Conservation (phyloP, 2,888 invertebrate genomes). For the Erebia ligea region DNA sequence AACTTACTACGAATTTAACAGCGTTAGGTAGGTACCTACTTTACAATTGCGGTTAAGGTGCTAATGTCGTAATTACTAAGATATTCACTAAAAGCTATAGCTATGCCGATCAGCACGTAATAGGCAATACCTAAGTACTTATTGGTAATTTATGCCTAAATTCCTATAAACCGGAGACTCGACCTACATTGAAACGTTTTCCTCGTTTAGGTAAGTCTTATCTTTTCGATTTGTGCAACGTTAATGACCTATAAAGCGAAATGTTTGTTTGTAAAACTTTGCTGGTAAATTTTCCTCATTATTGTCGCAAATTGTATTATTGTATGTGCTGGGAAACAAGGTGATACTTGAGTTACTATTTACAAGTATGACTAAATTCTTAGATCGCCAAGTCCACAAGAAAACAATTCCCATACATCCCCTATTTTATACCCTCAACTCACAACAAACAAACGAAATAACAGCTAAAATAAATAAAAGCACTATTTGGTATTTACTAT, state of each 20-base stretch:
- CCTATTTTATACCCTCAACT: too few relatives aligned
- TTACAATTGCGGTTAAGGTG: background rate
- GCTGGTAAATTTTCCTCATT: constrained; percentile 33
- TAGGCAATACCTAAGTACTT: constrained; percentile 14
- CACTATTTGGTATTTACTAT: too few relatives aligned
- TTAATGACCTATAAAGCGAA: constrained; percentile 71
- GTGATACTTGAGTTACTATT: background rate
- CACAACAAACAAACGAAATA: too few relatives aligned
- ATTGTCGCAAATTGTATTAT: constrained; percentile 12
- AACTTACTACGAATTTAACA: background rate
- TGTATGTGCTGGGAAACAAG: background rate
- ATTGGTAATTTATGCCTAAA: constrained; percentile 26
- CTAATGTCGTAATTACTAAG: constrained; percentile 7
- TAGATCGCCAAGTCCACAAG: background rate
- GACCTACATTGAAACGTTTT: constrained; percentile 72
- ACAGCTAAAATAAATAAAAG: too few relatives aligned
- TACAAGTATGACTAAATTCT: background rate
- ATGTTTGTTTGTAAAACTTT: constrained; percentile 36
- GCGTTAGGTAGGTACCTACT: background rate
- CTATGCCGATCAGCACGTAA: constrained; percentile 9
- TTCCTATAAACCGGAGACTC: constrained; percentile 44
- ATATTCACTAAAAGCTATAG: constrained; percentile 1
- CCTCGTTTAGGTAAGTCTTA: constrained; percentile 63
- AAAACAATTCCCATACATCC: too few relatives aligned
- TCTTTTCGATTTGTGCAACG: constrained; percentile 61